Conservation (phyloP, 2,797 vertebrate species). For the Hydrophis major region DNA sequence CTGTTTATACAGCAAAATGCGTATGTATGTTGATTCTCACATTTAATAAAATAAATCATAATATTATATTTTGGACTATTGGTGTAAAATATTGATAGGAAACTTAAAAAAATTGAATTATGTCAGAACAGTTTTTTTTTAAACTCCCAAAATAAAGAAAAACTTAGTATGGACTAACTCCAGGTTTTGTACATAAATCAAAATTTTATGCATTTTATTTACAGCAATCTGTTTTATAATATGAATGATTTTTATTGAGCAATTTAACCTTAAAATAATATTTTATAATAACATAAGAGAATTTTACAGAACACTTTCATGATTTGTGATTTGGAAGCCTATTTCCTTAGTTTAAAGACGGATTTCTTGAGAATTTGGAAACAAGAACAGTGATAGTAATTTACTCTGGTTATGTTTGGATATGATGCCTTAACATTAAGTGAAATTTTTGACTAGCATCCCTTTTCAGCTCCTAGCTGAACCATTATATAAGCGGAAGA, state of each 20-base stretch:
- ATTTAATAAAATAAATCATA: neutral
- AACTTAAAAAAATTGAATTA: neutral
- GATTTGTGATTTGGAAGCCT: neutral
- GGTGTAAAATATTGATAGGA: neutral
- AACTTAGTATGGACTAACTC: neutral
- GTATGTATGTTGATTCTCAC: neutral
- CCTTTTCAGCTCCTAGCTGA: slow-evolving; percentile 27
- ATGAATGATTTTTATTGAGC: neutral
- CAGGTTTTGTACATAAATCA: neutral
- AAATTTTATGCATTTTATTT: neutral
- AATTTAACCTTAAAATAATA: neutral
- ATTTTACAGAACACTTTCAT: neutral
- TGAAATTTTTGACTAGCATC: slow-evolving; percentile 12
- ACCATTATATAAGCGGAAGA: neutral
- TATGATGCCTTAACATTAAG: neutral
- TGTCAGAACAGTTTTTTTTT: neutral
- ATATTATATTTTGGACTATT: neutral
- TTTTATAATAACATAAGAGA: neutral
- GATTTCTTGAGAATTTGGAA: neutral
- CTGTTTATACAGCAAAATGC: neutral
- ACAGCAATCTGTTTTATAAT: neutral
- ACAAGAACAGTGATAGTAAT: neutral
- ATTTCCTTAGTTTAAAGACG: neutral
- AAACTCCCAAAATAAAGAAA: neutral
- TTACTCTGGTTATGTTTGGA: neutral